Percentiles rank a stretch among this genome's conserved stretches.
Evolutionary conservation across 2,797 vertebrate species (phyloP).

Genomic region (Myotis myotis): DNA sequence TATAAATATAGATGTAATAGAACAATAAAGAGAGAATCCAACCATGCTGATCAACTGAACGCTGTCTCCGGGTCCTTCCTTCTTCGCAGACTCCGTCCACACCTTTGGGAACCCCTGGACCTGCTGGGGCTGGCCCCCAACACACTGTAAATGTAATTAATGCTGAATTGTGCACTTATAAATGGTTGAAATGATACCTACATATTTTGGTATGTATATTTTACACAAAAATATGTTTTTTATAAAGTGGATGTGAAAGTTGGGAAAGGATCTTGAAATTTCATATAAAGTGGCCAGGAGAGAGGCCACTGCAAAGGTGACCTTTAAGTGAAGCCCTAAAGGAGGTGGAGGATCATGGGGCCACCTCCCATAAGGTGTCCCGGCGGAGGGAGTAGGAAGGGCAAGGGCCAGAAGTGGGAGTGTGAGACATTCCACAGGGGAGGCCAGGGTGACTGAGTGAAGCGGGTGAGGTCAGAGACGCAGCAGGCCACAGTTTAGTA

Average conservation of each 20-base stretch:
- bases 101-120: too few relatives aligned
- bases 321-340: not conserved
- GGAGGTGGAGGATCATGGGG: not conserved
- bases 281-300: not conserved
- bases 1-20: too few relatives aligned
- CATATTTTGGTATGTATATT: not conserved
- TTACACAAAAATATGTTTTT: not conserved
- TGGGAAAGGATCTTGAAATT: not conserved
- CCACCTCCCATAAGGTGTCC: not conserved
- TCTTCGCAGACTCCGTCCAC: too few relatives aligned
- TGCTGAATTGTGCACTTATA: not conserved
- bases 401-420: not conserved
- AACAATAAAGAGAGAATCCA: too few relatives aligned
- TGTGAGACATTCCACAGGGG: not conserved
- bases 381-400: not conserved
- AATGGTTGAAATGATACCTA: not conserved
- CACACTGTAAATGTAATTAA: not conserved
- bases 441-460: not conserved
- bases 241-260: not conserved
- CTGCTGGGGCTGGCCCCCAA: not conserved
- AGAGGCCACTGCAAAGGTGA: not conserved
- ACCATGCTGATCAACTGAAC: too few relatives aligned
- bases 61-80: too few relatives aligned
- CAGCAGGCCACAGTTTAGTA: not conserved
- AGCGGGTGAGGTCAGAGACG: not conserved